Evolutionary conservation across 2,113 vertebrate species (phyloP).

Genomic region (Gracilinanus agilis): DNA sequence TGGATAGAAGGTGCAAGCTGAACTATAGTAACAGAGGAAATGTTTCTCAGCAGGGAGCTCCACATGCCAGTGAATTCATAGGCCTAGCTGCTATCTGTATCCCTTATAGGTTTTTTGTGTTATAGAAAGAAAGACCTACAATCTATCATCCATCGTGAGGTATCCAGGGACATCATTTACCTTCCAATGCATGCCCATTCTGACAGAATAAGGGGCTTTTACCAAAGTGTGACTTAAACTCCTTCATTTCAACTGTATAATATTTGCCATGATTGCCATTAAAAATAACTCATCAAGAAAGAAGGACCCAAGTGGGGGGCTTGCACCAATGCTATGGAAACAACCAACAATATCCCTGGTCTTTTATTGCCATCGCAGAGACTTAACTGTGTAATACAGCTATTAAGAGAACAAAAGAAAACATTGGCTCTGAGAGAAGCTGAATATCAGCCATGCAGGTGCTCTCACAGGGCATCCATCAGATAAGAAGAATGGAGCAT

Average conservation of each 20-base stretch:
- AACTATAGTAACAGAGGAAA: background rate
- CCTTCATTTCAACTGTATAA: constrained; percentile 24
- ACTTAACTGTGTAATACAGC: constrained; percentile 37
- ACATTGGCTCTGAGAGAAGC: constrained; percentile 46
- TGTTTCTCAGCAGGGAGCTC: background rate
- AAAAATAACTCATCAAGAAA: constrained; percentile 56
- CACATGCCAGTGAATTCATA: background rate
- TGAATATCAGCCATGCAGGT: rapidly evolving
- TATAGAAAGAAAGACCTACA: background rate
- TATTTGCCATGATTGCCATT: constrained; percentile 16
- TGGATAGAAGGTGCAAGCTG: background rate
- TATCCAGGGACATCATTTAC: rapidly evolving
- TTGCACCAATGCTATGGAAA: background rate
- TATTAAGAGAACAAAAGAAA: constrained; percentile 42
- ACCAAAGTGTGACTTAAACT: constrained; percentile 53
- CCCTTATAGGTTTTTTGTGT: rapidly evolving
- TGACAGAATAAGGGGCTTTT: background rate
- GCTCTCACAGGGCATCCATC: background rate
- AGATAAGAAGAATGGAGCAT: background rate
- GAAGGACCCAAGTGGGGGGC: background rate
- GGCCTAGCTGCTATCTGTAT: background rate
- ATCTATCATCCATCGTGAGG: background rate
- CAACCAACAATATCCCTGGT: background rate
- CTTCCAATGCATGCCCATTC: background rate
- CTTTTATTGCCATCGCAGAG: constrained; percentile 41